Conservation (phyloP, 1,140 invertebrate genomes). For the Lepeophtheirus salmonis region DNA sequence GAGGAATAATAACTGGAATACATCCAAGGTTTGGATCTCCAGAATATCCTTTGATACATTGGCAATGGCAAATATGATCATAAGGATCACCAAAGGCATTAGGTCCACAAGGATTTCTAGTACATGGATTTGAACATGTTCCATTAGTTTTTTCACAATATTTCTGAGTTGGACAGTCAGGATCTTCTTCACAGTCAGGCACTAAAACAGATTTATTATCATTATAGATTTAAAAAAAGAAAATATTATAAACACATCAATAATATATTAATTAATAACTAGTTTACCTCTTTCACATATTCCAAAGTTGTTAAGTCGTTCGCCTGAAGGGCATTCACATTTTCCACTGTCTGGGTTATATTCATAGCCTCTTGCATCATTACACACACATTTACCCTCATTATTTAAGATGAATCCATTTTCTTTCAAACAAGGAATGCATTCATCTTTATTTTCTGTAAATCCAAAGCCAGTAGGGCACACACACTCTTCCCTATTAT, state of each 20-base stretch:
- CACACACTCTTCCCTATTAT: constrained; percentile 46
- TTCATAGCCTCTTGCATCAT: constrained; percentile 38
- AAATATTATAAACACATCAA: too few relatives aligned
- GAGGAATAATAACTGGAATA: constrained; percentile 23
- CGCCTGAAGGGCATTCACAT: constrained; percentile 48
- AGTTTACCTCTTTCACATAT: constrained; percentile 22
- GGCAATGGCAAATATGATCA: constrained; percentile 53
- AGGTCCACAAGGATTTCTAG: constrained; percentile 47
- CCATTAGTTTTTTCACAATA: constrained; percentile 46
- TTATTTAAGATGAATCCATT: constrained; percentile 43
- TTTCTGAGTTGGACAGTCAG: constrained; percentile 53
- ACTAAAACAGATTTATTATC: too few relatives aligned
- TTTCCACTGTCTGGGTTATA: constrained; percentile 50
- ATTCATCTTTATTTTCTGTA: constrained; percentile 44
- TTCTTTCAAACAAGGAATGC: constrained; percentile 30
- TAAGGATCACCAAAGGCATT: constrained; percentile 57
- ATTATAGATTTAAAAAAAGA: too few relatives aligned
- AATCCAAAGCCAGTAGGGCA: constrained; percentile 42
- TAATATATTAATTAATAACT: too few relatives aligned
- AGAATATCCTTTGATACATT: constrained; percentile 45
- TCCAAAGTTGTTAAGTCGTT: constrained; percentile 8
- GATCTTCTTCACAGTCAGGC: constrained; percentile 46
- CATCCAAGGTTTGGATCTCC: constrained; percentile 37
- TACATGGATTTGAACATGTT: constrained; percentile 55
- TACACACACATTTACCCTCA: constrained; percentile 56